Evolutionary conservation across 2,797 vertebrate genomes (phyloP).

Genomic region (Acipenser oxyrinchus): DNA sequence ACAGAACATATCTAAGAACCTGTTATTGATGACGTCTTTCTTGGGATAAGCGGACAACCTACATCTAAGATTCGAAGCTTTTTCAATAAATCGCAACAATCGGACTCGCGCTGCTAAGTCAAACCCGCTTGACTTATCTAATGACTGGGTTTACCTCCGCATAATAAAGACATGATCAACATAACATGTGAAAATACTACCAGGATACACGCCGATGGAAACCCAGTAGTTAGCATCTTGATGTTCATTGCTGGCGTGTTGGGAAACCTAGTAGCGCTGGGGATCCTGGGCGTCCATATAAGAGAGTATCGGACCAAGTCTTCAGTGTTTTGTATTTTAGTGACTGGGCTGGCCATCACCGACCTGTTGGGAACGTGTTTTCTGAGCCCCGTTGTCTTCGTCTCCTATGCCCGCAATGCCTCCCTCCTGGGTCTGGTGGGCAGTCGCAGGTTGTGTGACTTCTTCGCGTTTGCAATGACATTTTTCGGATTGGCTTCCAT

Average conservation of each 20-base stretch:
- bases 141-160: too few species aligned
- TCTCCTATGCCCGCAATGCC: constrained; percentile 61
- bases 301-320: constrained; percentile 62
- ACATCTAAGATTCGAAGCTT: too few species aligned
- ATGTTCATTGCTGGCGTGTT: constrained; percentile 74
- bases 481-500: constrained; percentile 79
- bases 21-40: too few species aligned
- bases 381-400: constrained; percentile 76
- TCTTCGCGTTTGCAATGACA: constrained; percentile 77
- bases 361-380: constrained; percentile 81
- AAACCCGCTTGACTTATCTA: too few species aligned
- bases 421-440: constrained; percentile 57
- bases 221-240: constrained; percentile 53
- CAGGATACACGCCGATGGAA: constrained; percentile 38
- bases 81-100: too few species aligned
- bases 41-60: too few species aligned
- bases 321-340: constrained; percentile 76
- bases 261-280: constrained; percentile 77
- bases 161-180: constrained; percentile 18
- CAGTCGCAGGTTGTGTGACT: constrained; percentile 46
- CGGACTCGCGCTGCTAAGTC: too few species aligned
- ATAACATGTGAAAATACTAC: constrained; percentile 37
- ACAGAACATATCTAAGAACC: too few species aligned
- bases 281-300: constrained; percentile 68
- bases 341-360: constrained; percentile 75